A percentile compares a stretch with the other conserved stretches of the same genome.
Conservation (phyloP, 92 coral and sea anemone genomes). For the Zoanthus sociatus region DNA sequence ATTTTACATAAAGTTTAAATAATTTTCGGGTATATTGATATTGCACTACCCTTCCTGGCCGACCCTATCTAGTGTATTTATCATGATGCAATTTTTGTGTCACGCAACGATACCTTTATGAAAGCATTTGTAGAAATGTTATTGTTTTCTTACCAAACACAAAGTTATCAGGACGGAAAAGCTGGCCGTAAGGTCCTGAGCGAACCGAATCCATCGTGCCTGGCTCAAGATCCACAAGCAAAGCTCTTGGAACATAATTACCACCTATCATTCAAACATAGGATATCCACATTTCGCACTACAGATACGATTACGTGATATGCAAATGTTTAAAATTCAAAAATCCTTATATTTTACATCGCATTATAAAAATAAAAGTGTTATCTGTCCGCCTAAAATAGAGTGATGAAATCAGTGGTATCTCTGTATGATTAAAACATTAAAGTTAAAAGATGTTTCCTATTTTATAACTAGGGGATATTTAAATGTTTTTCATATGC, state of each 20-base stretch:
- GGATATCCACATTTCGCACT: neutral
- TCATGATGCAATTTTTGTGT: neutral
- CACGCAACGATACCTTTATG: neutral
- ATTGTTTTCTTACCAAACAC: conserved; percentile 71
- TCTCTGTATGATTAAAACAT: neutral
- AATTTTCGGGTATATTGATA: too few relatives aligned
- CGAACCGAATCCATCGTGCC: conserved; percentile 94
- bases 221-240: conserved; percentile 89
- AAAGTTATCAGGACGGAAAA: conserved; percentile 92
- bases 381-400: neutral
- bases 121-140: neutral
- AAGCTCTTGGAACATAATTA: conserved; percentile 91
- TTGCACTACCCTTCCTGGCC: too few relatives aligned
- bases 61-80: too few relatives aligned
- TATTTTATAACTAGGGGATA: neutral
- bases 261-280: conserved; percentile 60
- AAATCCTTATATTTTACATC: neutral
- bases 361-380: neutral
- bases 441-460: neutral
- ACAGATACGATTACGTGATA: neutral
- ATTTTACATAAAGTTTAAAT: too few relatives aligned
- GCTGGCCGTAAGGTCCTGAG: conserved; percentile 87
- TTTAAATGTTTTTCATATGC: neutral
- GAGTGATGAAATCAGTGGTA: neutral
- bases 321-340: neutral